A percentile compares a stretch with the other conserved stretches of the same genome.
Evolutionary conservation across 1,140 invertebrate genomes (phyloP).

Genomic region (Trinorchestia longiramus): DNA sequence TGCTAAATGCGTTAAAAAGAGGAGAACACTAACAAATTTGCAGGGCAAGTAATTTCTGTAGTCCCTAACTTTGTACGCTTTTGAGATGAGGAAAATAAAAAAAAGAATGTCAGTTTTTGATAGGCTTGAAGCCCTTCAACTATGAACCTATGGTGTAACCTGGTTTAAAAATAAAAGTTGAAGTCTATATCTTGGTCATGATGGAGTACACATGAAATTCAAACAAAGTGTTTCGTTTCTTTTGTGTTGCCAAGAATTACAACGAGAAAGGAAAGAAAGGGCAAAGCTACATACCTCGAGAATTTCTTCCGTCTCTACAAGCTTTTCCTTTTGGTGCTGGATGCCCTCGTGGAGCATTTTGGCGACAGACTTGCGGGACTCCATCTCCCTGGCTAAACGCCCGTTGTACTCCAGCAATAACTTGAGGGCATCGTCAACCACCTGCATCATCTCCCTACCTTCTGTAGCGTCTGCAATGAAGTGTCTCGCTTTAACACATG

Average conservation of each 20-base stretch:
- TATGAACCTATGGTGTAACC: background rate
- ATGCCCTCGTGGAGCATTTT: conserved; percentile 90
- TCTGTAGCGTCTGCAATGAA: conserved; percentile 78
- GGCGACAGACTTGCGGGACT: conserved; percentile 85
- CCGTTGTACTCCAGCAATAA: conserved; percentile 90
- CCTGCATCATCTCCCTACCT: conserved; percentile 78
- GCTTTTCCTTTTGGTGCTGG: conserved; percentile 83
- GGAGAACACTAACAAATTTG: too few species aligned
- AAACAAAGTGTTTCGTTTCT: background rate
- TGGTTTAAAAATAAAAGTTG: background rate
- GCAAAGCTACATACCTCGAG: conserved; percentile 78
- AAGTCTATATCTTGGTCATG: background rate
- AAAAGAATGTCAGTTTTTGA: too few species aligned
- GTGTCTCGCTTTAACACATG: background rate
- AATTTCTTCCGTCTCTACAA: conserved; percentile 85
- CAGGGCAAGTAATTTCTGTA: too few species aligned
- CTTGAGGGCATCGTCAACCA: conserved; percentile 88
- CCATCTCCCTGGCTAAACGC: conserved; percentile 86
- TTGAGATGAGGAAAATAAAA: too few species aligned
- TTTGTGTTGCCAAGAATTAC: background rate
- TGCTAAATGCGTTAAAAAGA: too few species aligned
- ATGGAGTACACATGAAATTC: background rate
- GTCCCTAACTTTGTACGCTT: too few species aligned
- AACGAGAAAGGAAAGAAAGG: background rate
- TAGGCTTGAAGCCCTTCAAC: too few species aligned